These are phyloP conservation scores for Halyomorpha halys DNA, from an alignment of 1,140 invertebrate genomes.

Conservation along the genomic window DNA sequence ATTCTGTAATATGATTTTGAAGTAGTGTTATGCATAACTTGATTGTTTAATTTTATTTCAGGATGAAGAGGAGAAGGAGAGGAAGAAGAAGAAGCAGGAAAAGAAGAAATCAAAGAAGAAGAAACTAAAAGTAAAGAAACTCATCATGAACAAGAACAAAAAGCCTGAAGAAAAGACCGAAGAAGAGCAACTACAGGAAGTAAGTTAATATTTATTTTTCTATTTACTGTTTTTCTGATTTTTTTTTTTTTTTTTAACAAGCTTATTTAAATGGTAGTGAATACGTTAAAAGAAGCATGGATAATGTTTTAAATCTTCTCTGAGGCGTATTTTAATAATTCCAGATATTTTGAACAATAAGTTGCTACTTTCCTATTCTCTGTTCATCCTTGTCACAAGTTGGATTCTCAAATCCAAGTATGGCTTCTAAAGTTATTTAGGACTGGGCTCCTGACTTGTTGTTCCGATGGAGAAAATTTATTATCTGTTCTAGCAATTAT, in stretches of 20 bases:
- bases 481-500: no score
- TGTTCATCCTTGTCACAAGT: no score
- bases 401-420: not conserved
- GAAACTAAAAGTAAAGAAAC: conserved; percentile 41
- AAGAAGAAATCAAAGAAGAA: conserved; percentile 39
- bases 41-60: conserved; percentile 27
- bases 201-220: conserved; percentile 28
- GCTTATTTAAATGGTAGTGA: not conserved
- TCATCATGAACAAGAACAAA: conserved; percentile 31
- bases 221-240: not conserved
- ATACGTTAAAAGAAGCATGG: not conserved
- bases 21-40: no score
- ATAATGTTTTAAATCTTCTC: not conserved
- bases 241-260: no score
- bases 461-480: no score
- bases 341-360: no score
- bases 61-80: conserved; percentile 56
- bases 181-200: conserved; percentile 43
- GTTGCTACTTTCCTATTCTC: no score
- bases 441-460: no score
- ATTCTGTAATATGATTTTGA: no score
- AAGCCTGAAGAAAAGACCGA: conserved; percentile 38
- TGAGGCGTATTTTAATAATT: no score
- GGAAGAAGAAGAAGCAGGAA: conserved; percentile 49
- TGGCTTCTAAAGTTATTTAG: no score